Percentiles rank a stretch among this genome's conserved stretches.
Evolutionary conservation across 2,888 invertebrate genomes (phyloP).

Genomic region (Luperina nickerlii): DNA sequence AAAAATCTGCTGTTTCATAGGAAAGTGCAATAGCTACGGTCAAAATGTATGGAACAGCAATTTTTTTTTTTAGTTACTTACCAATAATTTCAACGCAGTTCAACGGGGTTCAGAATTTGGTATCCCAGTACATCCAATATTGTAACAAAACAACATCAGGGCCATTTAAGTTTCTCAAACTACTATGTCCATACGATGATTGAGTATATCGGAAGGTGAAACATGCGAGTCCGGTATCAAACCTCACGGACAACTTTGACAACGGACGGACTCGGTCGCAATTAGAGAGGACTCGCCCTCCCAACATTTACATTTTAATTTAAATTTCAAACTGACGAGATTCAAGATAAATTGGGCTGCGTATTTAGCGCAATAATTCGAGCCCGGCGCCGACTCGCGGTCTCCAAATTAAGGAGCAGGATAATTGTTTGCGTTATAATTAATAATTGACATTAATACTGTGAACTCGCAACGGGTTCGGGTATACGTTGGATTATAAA

Average conservation of each 20-base stretch:
- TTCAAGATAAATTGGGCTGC: constrained; percentile 88
- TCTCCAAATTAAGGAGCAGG: constrained; percentile 82
- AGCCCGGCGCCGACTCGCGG: constrained; percentile 80
- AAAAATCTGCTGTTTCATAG: neutral
- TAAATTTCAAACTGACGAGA: constrained; percentile 89
- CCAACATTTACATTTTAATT: constrained; percentile 90
- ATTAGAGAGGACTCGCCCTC: constrained; percentile 84
- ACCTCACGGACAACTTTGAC: constrained; percentile 80
- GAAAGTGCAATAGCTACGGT: no score
- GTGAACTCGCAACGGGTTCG: constrained; percentile 70
- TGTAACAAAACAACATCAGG: neutral
- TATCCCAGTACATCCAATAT: neutral
- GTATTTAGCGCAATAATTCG: constrained; percentile 88
- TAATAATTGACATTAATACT: constrained; percentile 85
- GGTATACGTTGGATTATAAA: constrained; percentile 60
- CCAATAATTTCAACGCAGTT: neutral
- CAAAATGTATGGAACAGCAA: neutral
- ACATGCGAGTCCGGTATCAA: constrained; percentile 71
- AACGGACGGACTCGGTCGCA: constrained; percentile 83
- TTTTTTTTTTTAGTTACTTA: neutral
- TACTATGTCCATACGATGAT: constrained; percentile 39
- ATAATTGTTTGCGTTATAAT: constrained; percentile 87
- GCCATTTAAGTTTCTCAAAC: constrained; percentile 28
- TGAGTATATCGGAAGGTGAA: constrained; percentile 63
- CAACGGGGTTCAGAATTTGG: neutral